phyloP scores from a whole-genome alignment of 2,888 invertebrate genomes.

The Eristalinus aeneus region DNA sequence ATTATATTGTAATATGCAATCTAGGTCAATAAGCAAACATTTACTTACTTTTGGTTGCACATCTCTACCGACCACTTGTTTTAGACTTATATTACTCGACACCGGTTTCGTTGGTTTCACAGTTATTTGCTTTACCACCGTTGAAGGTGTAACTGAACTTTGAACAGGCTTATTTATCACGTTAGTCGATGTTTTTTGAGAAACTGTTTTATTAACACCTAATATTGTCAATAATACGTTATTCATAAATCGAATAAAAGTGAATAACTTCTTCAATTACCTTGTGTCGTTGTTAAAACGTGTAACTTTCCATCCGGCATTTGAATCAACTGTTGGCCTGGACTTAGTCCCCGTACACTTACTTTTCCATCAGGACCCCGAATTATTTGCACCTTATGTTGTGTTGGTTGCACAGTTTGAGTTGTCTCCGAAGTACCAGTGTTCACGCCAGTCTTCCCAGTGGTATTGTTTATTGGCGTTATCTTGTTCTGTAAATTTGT shows the following conservation, averaged over 20 bases:
- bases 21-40: not conserved
- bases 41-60: conserved; percentile 74
- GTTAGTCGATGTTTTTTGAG: conserved; percentile 23
- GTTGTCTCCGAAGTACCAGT: conserved; percentile 84
- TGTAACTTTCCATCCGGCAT: conserved; percentile 97
- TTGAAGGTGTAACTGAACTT: conserved; percentile 48
- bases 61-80: conserved; percentile 71
- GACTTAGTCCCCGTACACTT: conserved; percentile 93
- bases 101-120: conserved; percentile 76
- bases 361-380: conserved; percentile 95
- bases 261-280: conserved; percentile 38
- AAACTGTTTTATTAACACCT: conserved; percentile 36
- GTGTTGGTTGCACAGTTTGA: conserved; percentile 82
- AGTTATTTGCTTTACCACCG: conserved; percentile 77
- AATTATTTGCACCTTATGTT: conserved; percentile 93
- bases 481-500: conserved; percentile 83
- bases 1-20: not conserved
- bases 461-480: conserved; percentile 83
- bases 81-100: conserved; percentile 38
- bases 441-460: conserved; percentile 33
- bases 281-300: conserved; percentile 83
- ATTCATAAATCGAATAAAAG: not conserved
- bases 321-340: conserved; percentile 95
- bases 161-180: conserved; percentile 39
- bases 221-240: not conserved